A percentile compares a stretch with the other conserved stretches of the same genome.
Evolutionary conservation across 2,113 vertebrate species (phyloP).

Genomic region (Gila orcuttii): DNA sequence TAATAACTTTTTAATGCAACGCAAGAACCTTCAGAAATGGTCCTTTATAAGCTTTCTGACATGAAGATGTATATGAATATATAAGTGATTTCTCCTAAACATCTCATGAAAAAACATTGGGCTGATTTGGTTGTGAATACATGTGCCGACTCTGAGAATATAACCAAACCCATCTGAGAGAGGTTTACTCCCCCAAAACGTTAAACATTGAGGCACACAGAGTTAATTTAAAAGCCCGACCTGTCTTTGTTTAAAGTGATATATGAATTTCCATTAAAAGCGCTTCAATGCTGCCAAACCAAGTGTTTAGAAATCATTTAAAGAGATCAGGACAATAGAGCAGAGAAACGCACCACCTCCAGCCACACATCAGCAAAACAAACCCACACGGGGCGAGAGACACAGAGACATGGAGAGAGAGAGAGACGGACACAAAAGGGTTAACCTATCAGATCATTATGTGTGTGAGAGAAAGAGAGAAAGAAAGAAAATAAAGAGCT

Average conservation of each 20-base stretch:
- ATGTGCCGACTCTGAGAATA: slow-evolving; percentile 19
- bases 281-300: slow-evolving; percentile 37
- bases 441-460: slow-evolving; percentile 62
- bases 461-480: slow-evolving; percentile 30
- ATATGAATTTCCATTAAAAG: slow-evolving; percentile 61
- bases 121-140: not conserved
- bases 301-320: slow-evolving; percentile 58
- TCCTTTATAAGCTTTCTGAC: not conserved
- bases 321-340: slow-evolving; percentile 52
- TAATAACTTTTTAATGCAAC: not conserved
- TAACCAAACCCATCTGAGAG: slow-evolving; percentile 53
- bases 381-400: not conserved
- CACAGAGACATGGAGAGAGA: too few species aligned
- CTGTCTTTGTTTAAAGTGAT: slow-evolving; percentile 71
- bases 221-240: slow-evolving; percentile 71
- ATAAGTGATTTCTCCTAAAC: not conserved
- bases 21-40: not conserved
- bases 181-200: slow-evolving; percentile 53
- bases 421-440: slow-evolving; percentile 55
- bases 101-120: not conserved
- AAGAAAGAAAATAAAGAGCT: slow-evolving; percentile 6
- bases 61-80: not conserved
- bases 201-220: slow-evolving; percentile 56
- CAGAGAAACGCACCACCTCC: slow-evolving; percentile 45
- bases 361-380: slow-evolving; percentile 46